Conservation (phyloP, 1,140 invertebrate genomes). For the Propsilocerus akamusi region DNA sequence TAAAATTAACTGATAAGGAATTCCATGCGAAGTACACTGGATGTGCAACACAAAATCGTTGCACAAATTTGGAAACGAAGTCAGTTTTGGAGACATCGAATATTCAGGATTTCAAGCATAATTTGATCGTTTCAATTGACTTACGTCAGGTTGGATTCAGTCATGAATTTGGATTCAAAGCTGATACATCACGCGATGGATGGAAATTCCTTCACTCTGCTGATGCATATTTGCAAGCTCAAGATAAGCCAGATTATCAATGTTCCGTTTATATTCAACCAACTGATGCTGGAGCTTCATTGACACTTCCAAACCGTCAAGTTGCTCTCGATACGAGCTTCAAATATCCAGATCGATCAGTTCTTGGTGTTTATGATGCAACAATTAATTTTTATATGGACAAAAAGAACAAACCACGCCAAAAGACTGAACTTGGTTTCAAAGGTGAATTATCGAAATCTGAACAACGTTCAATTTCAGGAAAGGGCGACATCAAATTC, state of each 20-base stretch:
- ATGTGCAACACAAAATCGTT: slow-evolving; percentile 58
- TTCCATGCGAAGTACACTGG: slow-evolving; percentile 46
- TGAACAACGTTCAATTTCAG: slow-evolving; percentile 26
- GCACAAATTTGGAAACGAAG: slow-evolving; percentile 46
- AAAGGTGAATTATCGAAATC: slow-evolving; percentile 25
- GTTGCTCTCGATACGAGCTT: slow-evolving; percentile 33
- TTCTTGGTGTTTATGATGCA: slow-evolving; percentile 23
- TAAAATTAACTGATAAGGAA: slow-evolving; percentile 46
- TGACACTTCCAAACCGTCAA: slow-evolving; percentile 42
- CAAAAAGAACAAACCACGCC: slow-evolving; percentile 43
- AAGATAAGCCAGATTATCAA: slow-evolving; percentile 46
- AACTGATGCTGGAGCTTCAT: slow-evolving; percentile 30
- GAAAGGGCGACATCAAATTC: slow-evolving; percentile 36
- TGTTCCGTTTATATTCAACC: slow-evolving; percentile 41
- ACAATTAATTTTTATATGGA: slow-evolving; percentile 41
- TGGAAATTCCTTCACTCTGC: slow-evolving; percentile 37
- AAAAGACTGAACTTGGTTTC: slow-evolving; percentile 33
- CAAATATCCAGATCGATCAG: slow-evolving; percentile 21
- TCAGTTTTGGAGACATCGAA: slow-evolving; percentile 19
- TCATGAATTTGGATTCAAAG: slow-evolving; percentile 47
- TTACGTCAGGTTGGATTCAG: slow-evolving; percentile 47
- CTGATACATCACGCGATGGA: slow-evolving; percentile 34
- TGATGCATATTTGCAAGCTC: slow-evolving; percentile 44
- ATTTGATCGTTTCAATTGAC: slow-evolving; percentile 37
- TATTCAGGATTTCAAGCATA: slow-evolving; percentile 26